Base-by-base conservation (phyloP, 2,888 invertebrate species). In the Drepanosiphum platanoidis region DNA sequence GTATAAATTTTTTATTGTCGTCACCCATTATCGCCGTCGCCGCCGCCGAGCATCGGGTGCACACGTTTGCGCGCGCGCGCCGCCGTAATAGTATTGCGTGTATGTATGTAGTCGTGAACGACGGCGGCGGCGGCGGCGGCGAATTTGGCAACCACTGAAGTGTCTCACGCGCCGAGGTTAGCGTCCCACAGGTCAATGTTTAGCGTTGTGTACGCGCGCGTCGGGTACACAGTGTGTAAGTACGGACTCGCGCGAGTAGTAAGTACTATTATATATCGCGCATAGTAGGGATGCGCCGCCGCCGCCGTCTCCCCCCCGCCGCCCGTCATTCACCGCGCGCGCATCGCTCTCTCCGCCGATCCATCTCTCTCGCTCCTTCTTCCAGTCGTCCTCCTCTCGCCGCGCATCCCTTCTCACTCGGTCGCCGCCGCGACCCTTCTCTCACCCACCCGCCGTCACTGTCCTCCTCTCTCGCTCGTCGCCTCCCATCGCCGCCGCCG, bases 351-450 rank as follows among this genome's bases (percentile, higher is more conserved):
- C 22, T 52, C 66, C 32, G 22, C 58, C 11, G 0, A 11, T 27
- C 61, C n/a, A 22, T 1, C 72, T 22, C n/a, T 34, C 42, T 42
- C 75, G 42, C 64, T n/a, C 58, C 42, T 32, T 34, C 70, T 70
- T 11, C n/a, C 39, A 22, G 39, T 27, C 68, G 42, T 66, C 52
- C 52, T 18, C 52, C 42, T 61, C 66, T 11, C 61, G 88, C 87
- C 87, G 87, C 87, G 87, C 80, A 71, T 87, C 83, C 86, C 86
- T 86, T 87, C 88, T 90, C 90, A 89, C 90, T 72, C 88, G 88
- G 87, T 90, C 90, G 91, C 90, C 90, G 90, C 91, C 90, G 88
- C 87, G 89, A 90, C 89, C 91, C 89, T 91, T 92, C n/a, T 87
- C n/a, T n/a, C n/a, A n/a, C n/a, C n/a, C n/a, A n/a, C n/a, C n/a